Conservation (phyloP, 2,113 vertebrate genomes). For the Neoarius graeffei region DNA sequence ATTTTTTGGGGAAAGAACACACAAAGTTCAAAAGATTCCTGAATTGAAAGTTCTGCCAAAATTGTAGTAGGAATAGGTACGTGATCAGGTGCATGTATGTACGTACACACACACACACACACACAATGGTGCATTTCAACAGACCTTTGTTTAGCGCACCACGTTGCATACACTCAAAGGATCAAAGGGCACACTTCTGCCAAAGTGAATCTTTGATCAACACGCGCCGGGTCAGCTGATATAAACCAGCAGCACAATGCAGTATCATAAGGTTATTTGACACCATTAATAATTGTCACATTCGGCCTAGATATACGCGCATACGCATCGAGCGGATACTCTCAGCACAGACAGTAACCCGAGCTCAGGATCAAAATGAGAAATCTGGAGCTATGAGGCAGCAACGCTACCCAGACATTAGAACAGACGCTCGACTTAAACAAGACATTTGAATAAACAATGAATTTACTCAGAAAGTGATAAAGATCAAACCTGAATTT, state of each 20-base stretch:
- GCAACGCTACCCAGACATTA: not conserved
- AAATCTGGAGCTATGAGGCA: not conserved
- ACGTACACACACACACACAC: not conserved
- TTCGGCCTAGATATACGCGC: not conserved
- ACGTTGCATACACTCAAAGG: constrained; percentile 25
- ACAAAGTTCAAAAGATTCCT: not conserved
- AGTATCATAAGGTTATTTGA: not conserved
- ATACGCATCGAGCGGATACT: not conserved
- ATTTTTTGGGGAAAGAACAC: not conserved
- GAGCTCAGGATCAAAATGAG: not conserved
- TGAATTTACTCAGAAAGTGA: not conserved
- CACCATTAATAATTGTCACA: not conserved
- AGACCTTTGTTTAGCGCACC: constrained; percentile 27
- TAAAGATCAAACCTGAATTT: not conserved
- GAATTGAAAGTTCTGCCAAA: not conserved
- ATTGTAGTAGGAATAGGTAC: not conserved
- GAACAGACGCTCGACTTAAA: not conserved
- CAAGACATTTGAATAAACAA: not conserved
- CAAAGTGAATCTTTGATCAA: constrained; percentile 31
- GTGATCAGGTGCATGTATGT: not conserved
- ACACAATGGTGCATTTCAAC: constrained; percentile 5
- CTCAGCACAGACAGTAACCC: not conserved
- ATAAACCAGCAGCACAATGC: not conserved
- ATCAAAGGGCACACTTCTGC: constrained; percentile 28
- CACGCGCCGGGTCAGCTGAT: constrained; percentile 14